phyloP scores from a whole-genome alignment of 1,140 invertebrate genomes.

The Sarcophaga peregrina region DNA sequence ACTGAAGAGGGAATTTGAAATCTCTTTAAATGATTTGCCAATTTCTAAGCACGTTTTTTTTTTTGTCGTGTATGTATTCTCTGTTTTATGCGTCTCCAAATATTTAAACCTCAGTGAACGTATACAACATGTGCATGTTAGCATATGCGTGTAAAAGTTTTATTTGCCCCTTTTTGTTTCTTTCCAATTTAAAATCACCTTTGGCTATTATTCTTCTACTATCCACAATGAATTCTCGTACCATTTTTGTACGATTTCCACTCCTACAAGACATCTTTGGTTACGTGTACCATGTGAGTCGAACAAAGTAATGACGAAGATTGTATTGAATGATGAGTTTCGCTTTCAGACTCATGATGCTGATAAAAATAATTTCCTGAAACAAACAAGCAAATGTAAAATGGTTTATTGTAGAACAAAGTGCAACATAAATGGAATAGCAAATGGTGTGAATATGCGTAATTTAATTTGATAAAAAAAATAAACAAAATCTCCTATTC shows the following conservation, averaged over 20 bases:
- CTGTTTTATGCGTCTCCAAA: too few species aligned
- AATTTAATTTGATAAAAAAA: too few species aligned
- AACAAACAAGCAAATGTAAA: too few species aligned
- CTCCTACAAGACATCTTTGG: neutral
- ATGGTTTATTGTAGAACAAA: too few species aligned
- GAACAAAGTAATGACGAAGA: neutral
- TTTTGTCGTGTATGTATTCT: neutral
- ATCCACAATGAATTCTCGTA: neutral
- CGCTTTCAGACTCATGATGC: neutral
- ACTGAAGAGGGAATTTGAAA: neutral
- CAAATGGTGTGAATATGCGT: too few species aligned
- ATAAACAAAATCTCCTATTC: too few species aligned
- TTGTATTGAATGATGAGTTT: neutral
- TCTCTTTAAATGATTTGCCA: neutral
- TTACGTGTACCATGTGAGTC: too few species aligned
- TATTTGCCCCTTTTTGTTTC: slow-evolving; percentile 1
- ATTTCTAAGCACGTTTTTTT: neutral
- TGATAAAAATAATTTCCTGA: slow-evolving; percentile 4
- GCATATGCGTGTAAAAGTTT: too few species aligned
- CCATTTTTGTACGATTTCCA: neutral
- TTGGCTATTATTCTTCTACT: neutral
- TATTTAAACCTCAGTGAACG: too few species aligned
- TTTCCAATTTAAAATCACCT: slow-evolving; percentile 8
- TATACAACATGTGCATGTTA: too few species aligned
- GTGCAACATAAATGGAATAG: too few species aligned